Percentiles rank a stretch among this genome's conserved stretches.
These are phyloP conservation scores for Andricus grossulariae DNA, from an alignment of 1,140 invertebrate species.

Conservation along the genomic window DNA sequence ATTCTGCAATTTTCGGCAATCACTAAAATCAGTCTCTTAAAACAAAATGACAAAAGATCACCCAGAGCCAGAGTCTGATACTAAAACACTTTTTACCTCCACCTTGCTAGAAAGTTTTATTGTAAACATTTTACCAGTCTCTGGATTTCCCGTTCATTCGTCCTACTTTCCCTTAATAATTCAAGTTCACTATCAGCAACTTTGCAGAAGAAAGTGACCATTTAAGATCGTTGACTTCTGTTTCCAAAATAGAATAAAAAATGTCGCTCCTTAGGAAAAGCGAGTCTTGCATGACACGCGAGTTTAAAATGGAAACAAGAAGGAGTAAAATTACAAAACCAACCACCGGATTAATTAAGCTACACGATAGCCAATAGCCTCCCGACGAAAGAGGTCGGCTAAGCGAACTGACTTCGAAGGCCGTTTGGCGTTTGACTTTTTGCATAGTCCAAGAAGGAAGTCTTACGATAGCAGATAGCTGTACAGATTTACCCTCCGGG, in stretches of 20 bases:
- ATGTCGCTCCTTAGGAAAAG: not conserved
- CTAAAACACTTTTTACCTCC: too few species aligned
- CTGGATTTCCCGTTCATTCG: slow-evolving; percentile 8
- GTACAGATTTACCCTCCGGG: slow-evolving; percentile 16
- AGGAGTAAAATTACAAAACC: slow-evolving; percentile 26
- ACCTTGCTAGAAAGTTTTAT: slow-evolving; percentile 4
- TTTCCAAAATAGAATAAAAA: not conserved
- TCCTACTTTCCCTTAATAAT: slow-evolving; percentile 21
- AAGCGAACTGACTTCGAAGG: slow-evolving; percentile 21
- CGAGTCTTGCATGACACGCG: not conserved
- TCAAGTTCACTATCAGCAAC: slow-evolving; percentile 28
- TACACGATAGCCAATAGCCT: slow-evolving; percentile 21
- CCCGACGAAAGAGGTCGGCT: slow-evolving; percentile 3
- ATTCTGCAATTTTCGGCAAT: too few species aligned
- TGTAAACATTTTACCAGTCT: not conserved
- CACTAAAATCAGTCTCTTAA: too few species aligned
- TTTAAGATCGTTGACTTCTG: not conserved
- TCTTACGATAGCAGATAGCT: slow-evolving; percentile 23
- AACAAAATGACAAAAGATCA: too few species aligned
- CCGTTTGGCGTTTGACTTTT: slow-evolving; percentile 16
- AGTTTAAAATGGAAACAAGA: slow-evolving; percentile 26
- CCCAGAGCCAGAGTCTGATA: too few species aligned
- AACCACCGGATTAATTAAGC: slow-evolving; percentile 24
- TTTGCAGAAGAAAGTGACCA: slow-evolving; percentile 18
- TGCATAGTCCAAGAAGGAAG: slow-evolving; percentile 31